Evolutionary conservation across 2,888 invertebrate species (phyloP).

Genomic region (Dynastes tityus): DNA sequence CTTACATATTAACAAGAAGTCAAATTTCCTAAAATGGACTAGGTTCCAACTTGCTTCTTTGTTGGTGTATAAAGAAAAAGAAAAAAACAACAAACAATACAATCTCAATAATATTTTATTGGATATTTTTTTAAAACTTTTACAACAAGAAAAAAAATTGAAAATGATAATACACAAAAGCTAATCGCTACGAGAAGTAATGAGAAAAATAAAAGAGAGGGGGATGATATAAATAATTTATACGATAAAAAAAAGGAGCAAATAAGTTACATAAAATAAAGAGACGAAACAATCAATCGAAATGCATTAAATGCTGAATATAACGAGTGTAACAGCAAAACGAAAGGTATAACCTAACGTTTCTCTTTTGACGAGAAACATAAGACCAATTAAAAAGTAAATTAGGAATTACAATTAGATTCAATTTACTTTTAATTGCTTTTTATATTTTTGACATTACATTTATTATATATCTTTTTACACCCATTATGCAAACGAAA

Average conservation of each 20-base stretch:
- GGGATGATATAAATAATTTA: conserved; percentile 39
- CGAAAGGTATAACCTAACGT: background rate
- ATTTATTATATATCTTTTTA: background rate
- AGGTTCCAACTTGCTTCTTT: too few relatives aligned
- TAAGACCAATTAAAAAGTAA: background rate
- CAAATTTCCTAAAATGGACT: too few relatives aligned
- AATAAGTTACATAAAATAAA: conserved; percentile 54
- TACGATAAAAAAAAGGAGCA: conserved; percentile 13
- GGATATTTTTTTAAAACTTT: conserved; percentile 44
- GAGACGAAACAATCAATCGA: conserved; percentile 47
- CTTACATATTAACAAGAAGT: too few relatives aligned
- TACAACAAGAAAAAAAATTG: conserved; percentile 41
- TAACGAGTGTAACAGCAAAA: conserved; percentile 43
- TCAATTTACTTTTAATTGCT: too few relatives aligned
- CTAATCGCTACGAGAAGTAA: conserved; percentile 26
- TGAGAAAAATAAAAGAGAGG: conserved; percentile 1
- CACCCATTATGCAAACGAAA: conserved; percentile 17
- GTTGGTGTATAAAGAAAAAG: too few relatives aligned
- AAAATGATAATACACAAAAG: conserved; percentile 42
- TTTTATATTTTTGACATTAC: too few relatives aligned
- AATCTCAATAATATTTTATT: conserved; percentile 38
- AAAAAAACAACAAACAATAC: background rate
- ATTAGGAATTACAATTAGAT: too few relatives aligned
- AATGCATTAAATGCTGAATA: conserved; percentile 56
- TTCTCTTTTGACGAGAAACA: background rate